Evolutionary conservation across 2,888 invertebrate species (phyloP).

Genomic region (Brachyopa scutellaris): DNA sequence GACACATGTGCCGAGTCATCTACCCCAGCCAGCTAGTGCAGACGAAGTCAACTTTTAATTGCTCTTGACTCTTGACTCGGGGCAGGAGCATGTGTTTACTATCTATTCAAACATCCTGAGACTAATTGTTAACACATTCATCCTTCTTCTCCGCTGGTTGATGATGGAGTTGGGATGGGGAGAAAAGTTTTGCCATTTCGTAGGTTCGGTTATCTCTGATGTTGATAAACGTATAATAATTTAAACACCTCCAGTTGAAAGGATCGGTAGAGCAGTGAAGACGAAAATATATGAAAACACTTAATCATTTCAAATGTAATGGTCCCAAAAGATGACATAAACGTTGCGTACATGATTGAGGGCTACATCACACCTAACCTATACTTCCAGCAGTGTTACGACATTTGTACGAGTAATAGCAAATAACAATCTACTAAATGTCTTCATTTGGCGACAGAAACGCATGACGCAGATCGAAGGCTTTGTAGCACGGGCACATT

Average conservation of each 20-base stretch:
- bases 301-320: conserved; percentile 19
- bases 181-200: conserved; percentile 15
- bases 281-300: conserved; percentile 20
- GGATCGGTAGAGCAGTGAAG: not conserved
- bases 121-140: conserved; percentile 54
- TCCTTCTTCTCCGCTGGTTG: not conserved
- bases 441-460: conserved; percentile 20
- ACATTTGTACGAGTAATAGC: not conserved
- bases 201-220: conserved; percentile 23
- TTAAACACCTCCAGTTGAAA: conserved; percentile 23
- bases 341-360: not conserved
- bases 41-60: conserved; percentile 52
- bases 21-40: not conserved
- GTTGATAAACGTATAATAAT: conserved; percentile 29
- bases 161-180: too few species aligned
- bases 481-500: not conserved
- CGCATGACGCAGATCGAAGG: conserved; percentile 3
- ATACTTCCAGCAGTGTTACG: conserved; percentile 7
- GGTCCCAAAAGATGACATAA: not conserved
- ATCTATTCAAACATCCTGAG: conserved; percentile 45
- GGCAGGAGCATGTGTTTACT: conserved; percentile 43
- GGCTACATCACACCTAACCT: not conserved
- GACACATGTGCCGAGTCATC: conserved; percentile 30
- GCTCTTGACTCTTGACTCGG: conserved; percentile 34
- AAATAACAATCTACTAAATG: conserved; percentile 6